Evolutionary conservation across 2,797 vertebrate genomes (phyloP).

Genomic region (Lepus townsendii): DNA sequence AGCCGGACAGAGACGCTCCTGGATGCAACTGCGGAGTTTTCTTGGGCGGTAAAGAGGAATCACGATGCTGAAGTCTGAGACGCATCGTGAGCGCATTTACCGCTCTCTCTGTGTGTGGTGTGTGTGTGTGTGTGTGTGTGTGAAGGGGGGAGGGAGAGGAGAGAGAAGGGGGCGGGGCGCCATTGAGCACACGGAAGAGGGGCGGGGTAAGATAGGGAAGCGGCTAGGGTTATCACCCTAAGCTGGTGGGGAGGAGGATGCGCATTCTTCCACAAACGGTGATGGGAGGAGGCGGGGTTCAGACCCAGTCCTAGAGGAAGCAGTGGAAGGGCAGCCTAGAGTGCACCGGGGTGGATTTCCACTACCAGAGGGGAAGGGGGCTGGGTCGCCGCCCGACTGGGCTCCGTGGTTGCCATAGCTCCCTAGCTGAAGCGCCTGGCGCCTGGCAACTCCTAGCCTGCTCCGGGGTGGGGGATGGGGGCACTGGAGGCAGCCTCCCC

Average conservation of each 20-base stretch:
- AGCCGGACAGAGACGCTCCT: background rate
- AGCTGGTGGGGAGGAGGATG: background rate
- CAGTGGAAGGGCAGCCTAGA: conserved; percentile 71
- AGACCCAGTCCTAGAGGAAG: conserved; percentile 71
- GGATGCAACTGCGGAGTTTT: conserved; percentile 55
- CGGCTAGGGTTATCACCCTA: background rate
- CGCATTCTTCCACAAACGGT: background rate
- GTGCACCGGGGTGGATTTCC: conserved; percentile 75
- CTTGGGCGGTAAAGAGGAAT: background rate
- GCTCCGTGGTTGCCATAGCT: conserved; percentile 92
- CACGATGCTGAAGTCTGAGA: background rate
- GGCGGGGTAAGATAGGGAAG: background rate
- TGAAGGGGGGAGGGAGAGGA: background rate
- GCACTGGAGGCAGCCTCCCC: background rate
- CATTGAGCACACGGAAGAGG: background rate
- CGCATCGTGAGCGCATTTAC: background rate
- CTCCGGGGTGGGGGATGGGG: conserved; percentile 36
- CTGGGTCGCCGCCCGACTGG: conserved; percentile 78
- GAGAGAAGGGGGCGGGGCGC: too few relatives aligned
- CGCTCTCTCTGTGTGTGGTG: fast-evolving
- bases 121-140: background rate
- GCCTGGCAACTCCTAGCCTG: conserved; percentile 85
- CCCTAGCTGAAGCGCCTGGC: conserved; percentile 82
- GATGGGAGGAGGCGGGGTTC: conserved; percentile 52
- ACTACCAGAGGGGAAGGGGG: conserved; percentile 73